Conservation (phyloP, 2,113 vertebrate species). For the Gasterosteus aculeatus region DNA sequence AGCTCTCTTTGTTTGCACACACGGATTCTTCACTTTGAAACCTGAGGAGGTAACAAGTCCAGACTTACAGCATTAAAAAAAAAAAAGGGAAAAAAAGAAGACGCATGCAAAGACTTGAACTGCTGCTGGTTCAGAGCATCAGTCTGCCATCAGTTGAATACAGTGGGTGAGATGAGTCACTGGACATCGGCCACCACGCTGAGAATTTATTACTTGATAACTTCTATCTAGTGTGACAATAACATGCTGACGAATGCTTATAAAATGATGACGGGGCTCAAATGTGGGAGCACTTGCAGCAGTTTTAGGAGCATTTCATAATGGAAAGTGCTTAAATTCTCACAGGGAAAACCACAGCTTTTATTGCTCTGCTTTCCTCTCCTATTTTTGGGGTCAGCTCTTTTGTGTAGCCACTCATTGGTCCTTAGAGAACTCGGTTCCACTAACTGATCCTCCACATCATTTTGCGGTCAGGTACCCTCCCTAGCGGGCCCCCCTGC, state of each 20-base stretch:
- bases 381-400: conserved; percentile 59
- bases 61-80: conserved; percentile 13
- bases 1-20: conserved; percentile 33
- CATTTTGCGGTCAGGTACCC: conserved; percentile 66
- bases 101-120: conserved; percentile 53
- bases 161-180: conserved; percentile 62
- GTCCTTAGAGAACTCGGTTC: conserved; percentile 38
- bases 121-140: conserved; percentile 3
- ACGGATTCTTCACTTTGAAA: conserved; percentile 51
- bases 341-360: conserved; percentile 54
- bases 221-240: conserved; percentile 57
- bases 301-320: conserved; percentile 44
- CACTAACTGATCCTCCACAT: conserved; percentile 55
- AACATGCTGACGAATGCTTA: conserved; percentile 58
- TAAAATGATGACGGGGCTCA: conserved; percentile 62
- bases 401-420: conserved; percentile 53
- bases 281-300: conserved; percentile 63
- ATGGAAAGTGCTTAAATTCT: conserved; percentile 67
- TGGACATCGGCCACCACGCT: conserved; percentile 38
- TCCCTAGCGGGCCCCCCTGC: conserved; percentile 41
- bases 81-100: not conserved
- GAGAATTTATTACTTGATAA: conserved; percentile 49
- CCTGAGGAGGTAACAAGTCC: conserved; percentile 48
- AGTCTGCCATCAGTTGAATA: conserved; percentile 30
- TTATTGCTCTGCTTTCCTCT: conserved; percentile 61